Conservation (phyloP, 1,140 invertebrate species). For the Eueides isabella region DNA sequence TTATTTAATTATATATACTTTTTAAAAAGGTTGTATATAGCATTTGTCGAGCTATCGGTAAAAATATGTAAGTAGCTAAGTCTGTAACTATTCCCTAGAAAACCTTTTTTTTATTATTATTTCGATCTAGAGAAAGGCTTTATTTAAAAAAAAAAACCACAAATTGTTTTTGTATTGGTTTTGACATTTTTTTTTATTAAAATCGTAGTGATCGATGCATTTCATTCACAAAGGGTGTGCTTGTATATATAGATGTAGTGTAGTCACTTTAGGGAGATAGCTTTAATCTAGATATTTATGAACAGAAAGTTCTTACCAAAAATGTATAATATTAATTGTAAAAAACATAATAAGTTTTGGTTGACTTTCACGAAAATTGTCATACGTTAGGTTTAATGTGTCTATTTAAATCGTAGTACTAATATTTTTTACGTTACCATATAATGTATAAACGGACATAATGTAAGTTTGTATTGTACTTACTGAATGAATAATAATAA, state of each 20-base stretch:
- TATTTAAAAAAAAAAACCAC: not conserved
- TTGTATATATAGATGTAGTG: conserved; percentile 63
- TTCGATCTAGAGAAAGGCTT: not conserved
- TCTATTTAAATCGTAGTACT: conserved; percentile 71
- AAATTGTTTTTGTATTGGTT: conserved; percentile 10
- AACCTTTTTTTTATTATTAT: not conserved
- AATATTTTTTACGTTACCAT: conserved; percentile 73
- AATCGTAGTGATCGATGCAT: conserved; percentile 36
- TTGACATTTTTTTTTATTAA: not conserved
- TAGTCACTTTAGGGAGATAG: conserved; percentile 77
- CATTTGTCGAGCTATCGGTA: not conserved
- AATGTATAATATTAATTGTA: conserved; percentile 64
- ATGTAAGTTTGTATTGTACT: conserved; percentile 70
- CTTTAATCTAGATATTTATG: conserved; percentile 73
- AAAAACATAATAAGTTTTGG: conserved; percentile 62
- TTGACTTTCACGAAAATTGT: conserved; percentile 74
- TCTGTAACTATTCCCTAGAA: not conserved
- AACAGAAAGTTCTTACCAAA: conserved; percentile 77
- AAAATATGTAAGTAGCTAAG: not conserved
- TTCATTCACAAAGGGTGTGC: conserved; percentile 34
- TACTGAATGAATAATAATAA: conserved; percentile 59
- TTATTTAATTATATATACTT: not conserved
- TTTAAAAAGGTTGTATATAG: not conserved
- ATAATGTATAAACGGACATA: conserved; percentile 62
- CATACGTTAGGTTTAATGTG: conserved; percentile 63